A percentile compares a stretch with the other conserved stretches of the same genome.
These are phyloP conservation scores for Nomada lathburiana DNA, from an alignment of 2,888 invertebrate species.

Conservation along the genomic window DNA sequence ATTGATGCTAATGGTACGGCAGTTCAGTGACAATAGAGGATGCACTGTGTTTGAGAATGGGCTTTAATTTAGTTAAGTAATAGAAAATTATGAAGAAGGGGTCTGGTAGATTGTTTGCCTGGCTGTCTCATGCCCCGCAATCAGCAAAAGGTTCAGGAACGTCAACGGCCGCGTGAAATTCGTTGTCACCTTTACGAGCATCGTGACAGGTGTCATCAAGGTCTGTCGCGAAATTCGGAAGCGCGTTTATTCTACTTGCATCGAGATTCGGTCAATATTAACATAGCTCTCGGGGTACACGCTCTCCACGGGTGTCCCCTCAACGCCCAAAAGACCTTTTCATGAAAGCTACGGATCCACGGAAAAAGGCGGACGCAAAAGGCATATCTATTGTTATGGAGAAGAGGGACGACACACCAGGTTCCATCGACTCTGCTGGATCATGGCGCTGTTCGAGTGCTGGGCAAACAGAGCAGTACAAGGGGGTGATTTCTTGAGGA, in stretches of 20 bases:
- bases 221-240: constrained; percentile 61
- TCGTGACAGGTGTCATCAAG: constrained; percentile 44
- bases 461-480: constrained; percentile 69
- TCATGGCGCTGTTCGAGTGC: constrained; percentile 70
- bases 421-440: constrained; percentile 36
- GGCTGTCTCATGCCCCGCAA: background rate
- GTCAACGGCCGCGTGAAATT: background rate
- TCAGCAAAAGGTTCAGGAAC: background rate
- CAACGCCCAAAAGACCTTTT: constrained; percentile 57
- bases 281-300: constrained; percentile 72
- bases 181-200: background rate
- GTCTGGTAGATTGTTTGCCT: no score
- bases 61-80: no score
- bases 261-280: constrained; percentile 74
- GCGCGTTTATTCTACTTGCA: constrained; percentile 71
- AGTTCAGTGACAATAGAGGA: no score
- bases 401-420: constrained; percentile 26
- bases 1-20: no score
- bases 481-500: constrained; percentile 53
- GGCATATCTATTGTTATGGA: background rate
- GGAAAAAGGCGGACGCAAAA: constrained; percentile 23
- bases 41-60: no score
- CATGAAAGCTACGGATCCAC: constrained; percentile 34
- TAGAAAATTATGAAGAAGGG: no score
- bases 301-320: constrained; percentile 68